Evolutionary conservation across 2,888 invertebrate genomes (phyloP), one percentile per base, ranked within the genome.

Genomic region (Hofmannophila pseudospretella): DNA sequence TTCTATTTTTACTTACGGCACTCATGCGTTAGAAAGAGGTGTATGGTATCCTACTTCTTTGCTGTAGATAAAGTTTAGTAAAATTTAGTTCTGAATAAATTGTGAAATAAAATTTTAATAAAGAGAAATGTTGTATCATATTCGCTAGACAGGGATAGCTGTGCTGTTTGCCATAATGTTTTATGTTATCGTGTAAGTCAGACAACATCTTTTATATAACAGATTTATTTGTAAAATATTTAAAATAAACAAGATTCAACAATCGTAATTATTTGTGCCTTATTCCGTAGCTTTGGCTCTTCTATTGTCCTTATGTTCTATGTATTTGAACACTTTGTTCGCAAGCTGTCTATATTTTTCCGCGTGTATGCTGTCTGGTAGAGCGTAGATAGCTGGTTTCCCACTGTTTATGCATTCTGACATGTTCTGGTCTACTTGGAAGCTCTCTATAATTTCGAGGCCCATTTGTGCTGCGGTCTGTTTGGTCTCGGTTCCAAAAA

Each of bases 361-460:
- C 0, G 88, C 82, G 44, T 87, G 86, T 42, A 58, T 54, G 48
- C 88, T 89, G 31, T 90, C 84, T 0, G 93, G 92, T 7, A 90
- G 68, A 1, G 90, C 87, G 32, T 95, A 78, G 36, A 94, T 92
- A 2, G 95, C 88, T 1, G 96, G 96, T 45, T 89, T 89, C 1
- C 96, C 96, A 34, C 78, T 87, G 66, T 96, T 95, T 39, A 91
- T 90, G 38, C 91, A 88, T 47, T 90, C 86, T 0, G 92, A 89
- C 65, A 96, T 92, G 34, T 84, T 80, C n/a, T 89, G 82, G 47
- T 93, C 89, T 3, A 96, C 85, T 39, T 95, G 94, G 43, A 96
- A 89, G 61, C 92, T 92, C 38, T 90, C 91, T 35, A 95, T 79
- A 12, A 94, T 85, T 16, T 88, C 79, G 0, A 91, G 81, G 53